These are phyloP conservation scores for Poeciliopsis paucimaculata DNA, from an alignment of 2,797 vertebrate species.

Conservation along the genomic window DNA sequence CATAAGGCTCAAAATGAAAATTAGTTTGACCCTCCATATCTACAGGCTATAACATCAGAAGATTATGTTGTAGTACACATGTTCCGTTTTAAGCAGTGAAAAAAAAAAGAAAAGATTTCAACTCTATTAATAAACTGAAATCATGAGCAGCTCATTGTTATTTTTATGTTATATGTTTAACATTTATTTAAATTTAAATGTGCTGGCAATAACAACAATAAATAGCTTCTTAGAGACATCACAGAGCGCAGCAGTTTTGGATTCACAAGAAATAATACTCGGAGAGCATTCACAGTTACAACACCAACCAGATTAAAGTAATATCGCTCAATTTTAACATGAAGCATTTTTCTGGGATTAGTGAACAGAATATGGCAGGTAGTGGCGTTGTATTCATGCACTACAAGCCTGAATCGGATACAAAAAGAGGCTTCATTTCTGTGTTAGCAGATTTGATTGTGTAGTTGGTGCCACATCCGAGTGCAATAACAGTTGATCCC, in stretches of 20 bases:
- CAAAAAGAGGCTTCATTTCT: slow-evolving; percentile 32
- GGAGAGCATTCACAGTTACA: slow-evolving; percentile 75
- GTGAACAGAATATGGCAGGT: slow-evolving; percentile 46
- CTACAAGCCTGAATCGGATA: slow-evolving; percentile 47
- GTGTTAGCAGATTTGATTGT: slow-evolving; percentile 48
- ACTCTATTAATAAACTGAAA: not conserved
- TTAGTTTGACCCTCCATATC: too few species aligned
- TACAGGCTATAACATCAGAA: not conserved
- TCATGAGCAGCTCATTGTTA: not conserved
- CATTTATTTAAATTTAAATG: slow-evolving; percentile 77
- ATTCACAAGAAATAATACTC: slow-evolving; percentile 78
- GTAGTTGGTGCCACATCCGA: slow-evolving; percentile 61
- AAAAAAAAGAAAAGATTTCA: not conserved
- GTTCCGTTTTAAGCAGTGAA: not conserved
- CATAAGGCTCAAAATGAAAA: too few species aligned
- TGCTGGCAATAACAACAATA: slow-evolving; percentile 80
- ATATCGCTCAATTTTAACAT: slow-evolving; percentile 67
- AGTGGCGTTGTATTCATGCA: slow-evolving; percentile 60
- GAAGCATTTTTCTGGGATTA: slow-evolving; percentile 52
- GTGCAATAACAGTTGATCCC: slow-evolving; percentile 57
- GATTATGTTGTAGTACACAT: not conserved
- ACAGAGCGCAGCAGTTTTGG: slow-evolving; percentile 73
- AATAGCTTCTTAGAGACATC: slow-evolving; percentile 78
- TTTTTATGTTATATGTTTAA: slow-evolving; percentile 47
- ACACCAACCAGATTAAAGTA: slow-evolving; percentile 60